phyloP scores from a whole-genome alignment of 1,140 invertebrate species.

The Drosophila pectinifera region DNA sequence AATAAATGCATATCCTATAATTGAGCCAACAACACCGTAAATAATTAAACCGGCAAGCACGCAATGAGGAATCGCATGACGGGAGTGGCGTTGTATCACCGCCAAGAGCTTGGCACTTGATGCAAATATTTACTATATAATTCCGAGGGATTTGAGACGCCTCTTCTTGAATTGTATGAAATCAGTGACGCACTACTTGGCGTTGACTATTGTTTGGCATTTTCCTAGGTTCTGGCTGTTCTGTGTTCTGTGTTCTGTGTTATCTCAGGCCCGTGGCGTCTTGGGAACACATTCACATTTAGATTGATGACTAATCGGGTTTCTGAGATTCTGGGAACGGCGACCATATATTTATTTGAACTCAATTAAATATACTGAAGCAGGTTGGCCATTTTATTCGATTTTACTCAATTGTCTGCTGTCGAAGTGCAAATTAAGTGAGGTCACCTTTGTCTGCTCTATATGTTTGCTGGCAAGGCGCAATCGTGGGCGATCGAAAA shows the following conservation, averaged over 20 bases:
- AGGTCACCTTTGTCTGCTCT: slow-evolving; percentile 1
- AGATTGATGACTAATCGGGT: slow-evolving; percentile 11
- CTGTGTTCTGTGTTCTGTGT: background rate
- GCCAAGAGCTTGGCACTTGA: slow-evolving; percentile 15
- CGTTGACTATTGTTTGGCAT: slow-evolving; percentile 11
- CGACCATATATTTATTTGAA: slow-evolving; percentile 3
- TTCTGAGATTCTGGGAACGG: slow-evolving; percentile 6
- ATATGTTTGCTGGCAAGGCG: background rate
- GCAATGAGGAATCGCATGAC: slow-evolving; percentile 18
- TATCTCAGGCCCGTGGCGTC: slow-evolving; percentile 1
- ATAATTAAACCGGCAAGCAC: slow-evolving; percentile 6
- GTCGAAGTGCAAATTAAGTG: slow-evolving; percentile 7
- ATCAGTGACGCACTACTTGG: slow-evolving; percentile 9
- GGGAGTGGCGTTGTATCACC: background rate
- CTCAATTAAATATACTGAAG: slow-evolving; percentile 16
- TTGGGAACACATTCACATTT: slow-evolving; percentile 13
- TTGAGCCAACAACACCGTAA: slow-evolving; percentile 8
- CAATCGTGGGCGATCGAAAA: background rate
- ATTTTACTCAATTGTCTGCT: slow-evolving; percentile 6
- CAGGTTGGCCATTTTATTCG: slow-evolving; percentile 12
- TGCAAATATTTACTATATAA: slow-evolving; percentile 20
- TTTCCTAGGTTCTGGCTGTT: background rate
- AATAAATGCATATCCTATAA: slow-evolving; percentile 11
- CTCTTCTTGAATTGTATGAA: slow-evolving; percentile 9
- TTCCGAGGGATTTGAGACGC: slow-evolving; percentile 17